Conservation (phyloP, 1,140 invertebrate species). For the Aphaenogaster ashmeadi region DNA sequence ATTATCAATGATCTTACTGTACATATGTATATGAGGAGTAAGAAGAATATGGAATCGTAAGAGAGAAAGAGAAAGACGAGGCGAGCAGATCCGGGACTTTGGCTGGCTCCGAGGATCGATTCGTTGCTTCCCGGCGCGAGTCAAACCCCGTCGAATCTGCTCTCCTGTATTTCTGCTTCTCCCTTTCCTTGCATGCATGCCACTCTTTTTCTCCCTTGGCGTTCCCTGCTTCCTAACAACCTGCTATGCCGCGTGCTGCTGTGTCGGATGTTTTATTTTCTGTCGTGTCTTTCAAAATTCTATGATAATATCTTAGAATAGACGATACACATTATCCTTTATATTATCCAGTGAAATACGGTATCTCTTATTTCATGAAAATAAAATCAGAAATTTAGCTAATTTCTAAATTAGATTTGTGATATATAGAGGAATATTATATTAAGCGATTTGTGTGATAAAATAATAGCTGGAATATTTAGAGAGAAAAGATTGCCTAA, state of each 20-base stretch:
- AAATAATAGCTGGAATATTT: background rate
- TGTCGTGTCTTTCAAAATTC: slow-evolving; percentile 34
- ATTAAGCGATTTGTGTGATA: background rate
- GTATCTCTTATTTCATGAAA: background rate
- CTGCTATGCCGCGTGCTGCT: slow-evolving; percentile 60
- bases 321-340: background rate
- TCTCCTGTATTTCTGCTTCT: slow-evolving; percentile 65
- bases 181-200: slow-evolving; percentile 68
- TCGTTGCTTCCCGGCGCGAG: slow-evolving; percentile 70
- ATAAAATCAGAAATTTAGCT: slow-evolving; percentile 4
- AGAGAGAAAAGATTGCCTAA: background rate
- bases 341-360: background rate
- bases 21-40: background rate
- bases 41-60: background rate
- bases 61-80: slow-evolving; percentile 17
- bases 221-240: slow-evolving; percentile 70
- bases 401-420: background rate
- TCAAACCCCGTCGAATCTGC: slow-evolving; percentile 64
- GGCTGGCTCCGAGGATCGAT: slow-evolving; percentile 77
- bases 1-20: background rate
- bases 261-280: slow-evolving; percentile 40
- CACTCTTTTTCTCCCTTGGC: slow-evolving; percentile 73
- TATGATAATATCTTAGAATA: slow-evolving; percentile 16
- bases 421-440: slow-evolving; percentile 1
- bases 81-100: slow-evolving; percentile 54